Evolutionary conservation across 2,888 invertebrate genomes (phyloP).

Genomic region (Drosophila cognata): DNA sequence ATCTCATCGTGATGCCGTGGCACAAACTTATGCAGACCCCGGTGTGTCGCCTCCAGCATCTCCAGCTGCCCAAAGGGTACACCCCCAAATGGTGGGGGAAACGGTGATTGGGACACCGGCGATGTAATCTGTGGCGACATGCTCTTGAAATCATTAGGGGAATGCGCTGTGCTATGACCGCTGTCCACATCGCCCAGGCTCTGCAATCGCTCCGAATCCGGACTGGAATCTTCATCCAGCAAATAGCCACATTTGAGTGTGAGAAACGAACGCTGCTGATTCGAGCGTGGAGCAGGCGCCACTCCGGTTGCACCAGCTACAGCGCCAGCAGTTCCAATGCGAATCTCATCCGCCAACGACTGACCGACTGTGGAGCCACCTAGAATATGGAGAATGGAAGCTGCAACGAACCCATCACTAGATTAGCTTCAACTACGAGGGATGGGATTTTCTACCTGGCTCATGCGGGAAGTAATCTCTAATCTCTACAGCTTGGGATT

Average conservation of each 20-base stretch:
- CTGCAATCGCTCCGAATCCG: slow-evolving; percentile 93
- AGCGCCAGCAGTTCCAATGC: slow-evolving; percentile 84
- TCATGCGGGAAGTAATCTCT: slow-evolving; percentile 17
- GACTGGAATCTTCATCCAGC: slow-evolving; percentile 93
- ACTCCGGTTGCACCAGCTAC: slow-evolving; percentile 57
- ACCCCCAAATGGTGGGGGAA: slow-evolving; percentile 89
- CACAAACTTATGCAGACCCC: slow-evolving; percentile 97
- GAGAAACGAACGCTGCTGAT: slow-evolving; percentile 86
- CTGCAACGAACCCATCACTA: slow-evolving; percentile 85
- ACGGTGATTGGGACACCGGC: slow-evolving; percentile 88
- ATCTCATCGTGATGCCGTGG: slow-evolving; percentile 98
- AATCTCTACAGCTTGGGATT: neutral
- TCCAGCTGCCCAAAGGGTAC: slow-evolving; percentile 92
- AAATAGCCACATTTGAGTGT: slow-evolving; percentile 91
- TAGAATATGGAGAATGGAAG: slow-evolving; percentile 87
- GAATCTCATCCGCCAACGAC: slow-evolving; percentile 85
- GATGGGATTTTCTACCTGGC: neutral
- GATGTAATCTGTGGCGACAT: slow-evolving; percentile 90
- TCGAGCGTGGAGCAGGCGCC: slow-evolving; percentile 45
- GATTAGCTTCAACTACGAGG: slow-evolving; percentile 67
- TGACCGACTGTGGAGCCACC: slow-evolving; percentile 65
- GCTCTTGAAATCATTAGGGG: slow-evolving; percentile 95
- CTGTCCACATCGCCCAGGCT: slow-evolving; percentile 92
- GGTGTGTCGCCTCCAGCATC: slow-evolving; percentile 96
- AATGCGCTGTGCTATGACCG: slow-evolving; percentile 96